These are phyloP conservation scores for Chlorospingus flavigularis DNA, from an alignment of 2,797 vertebrate species.

Conservation along the genomic window DNA sequence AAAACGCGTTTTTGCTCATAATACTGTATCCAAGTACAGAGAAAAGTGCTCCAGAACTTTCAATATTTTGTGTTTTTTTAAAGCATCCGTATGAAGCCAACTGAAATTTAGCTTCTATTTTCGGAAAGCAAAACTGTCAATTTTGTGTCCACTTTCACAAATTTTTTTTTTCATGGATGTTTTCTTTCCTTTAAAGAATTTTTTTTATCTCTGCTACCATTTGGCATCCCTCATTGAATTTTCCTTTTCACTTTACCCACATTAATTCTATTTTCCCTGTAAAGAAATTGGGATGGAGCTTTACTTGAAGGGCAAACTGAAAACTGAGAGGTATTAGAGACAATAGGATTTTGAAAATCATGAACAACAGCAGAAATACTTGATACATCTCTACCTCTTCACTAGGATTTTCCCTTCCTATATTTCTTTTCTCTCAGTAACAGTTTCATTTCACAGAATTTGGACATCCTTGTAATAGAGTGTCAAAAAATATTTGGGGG, in stretches of 20 bases:
- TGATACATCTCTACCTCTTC: neutral
- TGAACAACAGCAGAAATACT: neutral
- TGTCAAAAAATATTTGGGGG: neutral
- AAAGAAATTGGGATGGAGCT: neutral
- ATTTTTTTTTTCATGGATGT: neutral
- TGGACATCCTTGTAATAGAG: neutral
- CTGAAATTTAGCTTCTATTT: neutral
- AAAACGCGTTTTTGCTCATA: neutral
- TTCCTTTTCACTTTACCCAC: neutral
- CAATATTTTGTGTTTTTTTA: neutral
- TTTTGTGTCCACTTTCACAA: neutral
- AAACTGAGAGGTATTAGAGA: neutral
- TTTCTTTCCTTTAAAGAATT: neutral
- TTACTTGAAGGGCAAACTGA: neutral
- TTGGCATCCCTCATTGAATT: neutral
- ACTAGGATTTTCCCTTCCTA: neutral
- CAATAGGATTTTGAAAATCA: neutral
- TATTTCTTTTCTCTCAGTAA: neutral
- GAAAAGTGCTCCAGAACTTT: neutral
- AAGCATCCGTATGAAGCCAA: neutral
- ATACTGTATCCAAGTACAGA: neutral
- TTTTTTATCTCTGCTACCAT: neutral
- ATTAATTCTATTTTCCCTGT: neutral
- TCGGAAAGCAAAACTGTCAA: neutral
- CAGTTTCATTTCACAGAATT: neutral